Base-by-base conservation (phyloP, 2,888 invertebrate species). In the Trissolcus japonicus region DNA sequence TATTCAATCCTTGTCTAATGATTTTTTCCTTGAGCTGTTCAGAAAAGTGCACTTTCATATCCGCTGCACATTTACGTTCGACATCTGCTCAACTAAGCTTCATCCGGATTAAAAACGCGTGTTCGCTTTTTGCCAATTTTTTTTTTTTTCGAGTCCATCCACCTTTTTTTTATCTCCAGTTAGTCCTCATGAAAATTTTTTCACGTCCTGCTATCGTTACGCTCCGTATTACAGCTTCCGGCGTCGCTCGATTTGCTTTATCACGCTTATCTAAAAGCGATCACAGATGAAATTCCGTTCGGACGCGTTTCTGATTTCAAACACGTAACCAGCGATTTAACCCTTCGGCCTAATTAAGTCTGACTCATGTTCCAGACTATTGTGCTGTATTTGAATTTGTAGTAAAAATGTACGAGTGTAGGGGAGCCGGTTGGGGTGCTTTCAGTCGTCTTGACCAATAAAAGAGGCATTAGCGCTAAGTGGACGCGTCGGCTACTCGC, bases 381-480 rank as follows among this genome's bases (percentile, higher is more conserved):
- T 35, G 35, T 35, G 35, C 35, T 35, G 35, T 67, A 59, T 67
- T 67, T 53, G 29, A n/a, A 53, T 35, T 35, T 35, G 9, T 35
- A 35, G 35, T 35, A 35, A 35, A 35, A 35, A 35, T 35, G 35
- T 2, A 9, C 1, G 19, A 51, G 19, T 21, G 14, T 51, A 17
- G 51, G 17, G 51, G 17, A 19, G 51, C 19, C 7, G 19, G 19
- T 17, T 60, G 55, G 79, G 14, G 41, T 13, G 21, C 82, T 82
- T 82, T 83, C 76, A 79, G 16, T 19, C 82, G 83, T 86, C 84
- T 85, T 86, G 85, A 84, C 87, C 86, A 86, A 86, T 86, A 86
- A 86, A 86, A 86, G 86, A 80, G 80, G 86, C 84, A 86, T 86
- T 86, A 86, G 76, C 82, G 85, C 78, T 86, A 86, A 86, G 87